These are phyloP conservation scores for Alcedo atthis DNA, from an alignment of 2,797 vertebrate species.

Conservation along the genomic window DNA sequence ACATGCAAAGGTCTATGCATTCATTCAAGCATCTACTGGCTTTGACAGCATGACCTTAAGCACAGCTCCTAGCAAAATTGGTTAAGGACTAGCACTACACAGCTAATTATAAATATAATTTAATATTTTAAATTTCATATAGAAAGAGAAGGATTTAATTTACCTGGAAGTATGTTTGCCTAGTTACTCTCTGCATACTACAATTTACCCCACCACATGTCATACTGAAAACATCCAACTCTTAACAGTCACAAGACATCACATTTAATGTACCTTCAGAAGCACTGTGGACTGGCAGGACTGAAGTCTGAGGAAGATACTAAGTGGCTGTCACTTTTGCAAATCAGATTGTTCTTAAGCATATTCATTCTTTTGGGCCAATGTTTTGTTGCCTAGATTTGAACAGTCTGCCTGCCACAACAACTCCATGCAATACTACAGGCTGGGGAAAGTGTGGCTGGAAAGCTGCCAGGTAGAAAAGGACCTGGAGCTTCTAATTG, in stretches of 20 bases:
- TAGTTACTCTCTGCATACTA: neutral
- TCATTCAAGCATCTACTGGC: neutral
- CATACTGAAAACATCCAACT: neutral
- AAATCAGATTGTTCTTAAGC: neutral
- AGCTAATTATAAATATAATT: neutral
- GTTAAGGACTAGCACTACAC: neutral
- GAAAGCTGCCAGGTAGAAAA: no score
- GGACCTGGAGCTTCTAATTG: no score
- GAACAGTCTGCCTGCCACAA: neutral
- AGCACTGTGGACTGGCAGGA: neutral
- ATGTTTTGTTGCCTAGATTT: neutral
- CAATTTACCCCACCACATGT: neutral
- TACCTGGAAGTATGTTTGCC: neutral
- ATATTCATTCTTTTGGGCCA: neutral
- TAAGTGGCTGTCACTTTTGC: neutral
- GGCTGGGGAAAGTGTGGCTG: no score
- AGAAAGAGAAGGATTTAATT: neutral
- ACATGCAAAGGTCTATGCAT: neutral
- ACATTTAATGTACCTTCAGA: neutral
- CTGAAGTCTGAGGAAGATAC: neutral
- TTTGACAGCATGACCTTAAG: neutral
- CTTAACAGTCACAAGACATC: neutral
- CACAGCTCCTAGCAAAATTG: neutral
- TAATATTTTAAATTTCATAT: neutral
- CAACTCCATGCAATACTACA: no score